Conservation (phyloP, 2,113 vertebrate genomes). For the Gymnarchus niloticus region DNA sequence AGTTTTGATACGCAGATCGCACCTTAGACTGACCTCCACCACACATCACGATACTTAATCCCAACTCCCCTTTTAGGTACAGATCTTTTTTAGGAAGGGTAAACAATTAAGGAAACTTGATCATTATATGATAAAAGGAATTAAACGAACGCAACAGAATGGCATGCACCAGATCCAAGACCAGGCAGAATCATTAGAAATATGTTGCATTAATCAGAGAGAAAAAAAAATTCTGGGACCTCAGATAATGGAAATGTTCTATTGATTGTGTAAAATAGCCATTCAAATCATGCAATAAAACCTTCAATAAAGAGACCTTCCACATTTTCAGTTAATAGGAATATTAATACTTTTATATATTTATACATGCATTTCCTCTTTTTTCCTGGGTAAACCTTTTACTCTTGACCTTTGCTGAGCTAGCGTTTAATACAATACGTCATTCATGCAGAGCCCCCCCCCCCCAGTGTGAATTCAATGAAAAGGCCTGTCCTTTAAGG, state of each 20-base stretch:
- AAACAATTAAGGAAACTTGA: too few species aligned
- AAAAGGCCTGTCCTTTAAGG: constrained; percentile 3
- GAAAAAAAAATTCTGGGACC: background rate
- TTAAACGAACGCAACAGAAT: background rate
- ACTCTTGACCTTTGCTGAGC: constrained; percentile 5
- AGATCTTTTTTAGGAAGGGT: background rate
- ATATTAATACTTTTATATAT: constrained; percentile 31
- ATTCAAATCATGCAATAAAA: too few species aligned
- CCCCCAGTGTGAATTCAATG: constrained; percentile 8
- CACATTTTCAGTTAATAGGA: background rate
- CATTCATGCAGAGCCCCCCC: background rate
- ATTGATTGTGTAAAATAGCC: too few species aligned
- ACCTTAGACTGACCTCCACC: too few species aligned
- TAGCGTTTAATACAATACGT: constrained; percentile 29
- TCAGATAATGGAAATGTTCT: background rate
- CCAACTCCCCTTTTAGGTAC: background rate
- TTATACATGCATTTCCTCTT: constrained; percentile 12
- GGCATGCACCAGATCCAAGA: background rate
- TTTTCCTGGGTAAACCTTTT: background rate
- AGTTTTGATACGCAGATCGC: background rate
- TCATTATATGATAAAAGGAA: too few species aligned
- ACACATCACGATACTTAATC: background rate
- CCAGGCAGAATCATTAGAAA: background rate
- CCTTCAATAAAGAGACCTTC: background rate
- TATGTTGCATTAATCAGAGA: too few species aligned